These are phyloP conservation scores for Ferdinandea cuprea DNA, from an alignment of 2,888 invertebrate species.

Conservation along the genomic window DNA sequence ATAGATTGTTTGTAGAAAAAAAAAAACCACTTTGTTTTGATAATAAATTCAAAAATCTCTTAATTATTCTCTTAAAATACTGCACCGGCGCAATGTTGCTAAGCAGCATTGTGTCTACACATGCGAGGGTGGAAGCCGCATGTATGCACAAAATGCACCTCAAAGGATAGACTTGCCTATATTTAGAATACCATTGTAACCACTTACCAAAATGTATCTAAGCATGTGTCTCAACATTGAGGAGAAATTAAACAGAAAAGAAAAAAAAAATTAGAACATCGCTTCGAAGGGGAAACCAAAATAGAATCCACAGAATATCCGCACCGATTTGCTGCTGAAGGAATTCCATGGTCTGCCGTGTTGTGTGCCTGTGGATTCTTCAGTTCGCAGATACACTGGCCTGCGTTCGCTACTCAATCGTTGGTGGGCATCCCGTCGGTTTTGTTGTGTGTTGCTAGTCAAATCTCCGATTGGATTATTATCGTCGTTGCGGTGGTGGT, in stretches of 20 bases:
- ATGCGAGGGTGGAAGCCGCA: slow-evolving; percentile 6
- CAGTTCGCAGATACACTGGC: slow-evolving; percentile 64
- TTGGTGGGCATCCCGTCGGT: slow-evolving; percentile 58
- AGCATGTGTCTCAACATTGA: slow-evolving; percentile 11
- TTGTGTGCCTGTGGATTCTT: slow-evolving; percentile 40
- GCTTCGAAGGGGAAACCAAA: slow-evolving; percentile 37
- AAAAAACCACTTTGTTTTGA: slow-evolving; percentile 29
- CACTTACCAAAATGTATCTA: slow-evolving; percentile 14
- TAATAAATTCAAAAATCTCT: slow-evolving; percentile 25
- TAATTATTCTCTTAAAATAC: slow-evolving; percentile 38
- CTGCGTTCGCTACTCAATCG: slow-evolving; percentile 68
- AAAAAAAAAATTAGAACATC: slow-evolving; percentile 33
- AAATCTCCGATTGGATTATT: slow-evolving; percentile 42
- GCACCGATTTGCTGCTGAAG: slow-evolving; percentile 46
- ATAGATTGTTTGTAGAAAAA: too few relatives aligned
- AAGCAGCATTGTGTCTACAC: slow-evolving; percentile 22
- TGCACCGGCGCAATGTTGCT: slow-evolving; percentile 29
- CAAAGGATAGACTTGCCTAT: not conserved
- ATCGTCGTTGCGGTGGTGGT: not conserved
- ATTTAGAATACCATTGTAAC: too few relatives aligned
- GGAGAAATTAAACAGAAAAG: slow-evolving; percentile 24
- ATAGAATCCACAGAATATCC: slow-evolving; percentile 68
- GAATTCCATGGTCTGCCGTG: slow-evolving; percentile 60
- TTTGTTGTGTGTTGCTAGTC: slow-evolving; percentile 52
- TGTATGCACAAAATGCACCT: not conserved